Percentiles rank a stretch among this genome's conserved stretches.
Conservation (phyloP, 2,113 vertebrate species). For the Scortum barcoo region DNA sequence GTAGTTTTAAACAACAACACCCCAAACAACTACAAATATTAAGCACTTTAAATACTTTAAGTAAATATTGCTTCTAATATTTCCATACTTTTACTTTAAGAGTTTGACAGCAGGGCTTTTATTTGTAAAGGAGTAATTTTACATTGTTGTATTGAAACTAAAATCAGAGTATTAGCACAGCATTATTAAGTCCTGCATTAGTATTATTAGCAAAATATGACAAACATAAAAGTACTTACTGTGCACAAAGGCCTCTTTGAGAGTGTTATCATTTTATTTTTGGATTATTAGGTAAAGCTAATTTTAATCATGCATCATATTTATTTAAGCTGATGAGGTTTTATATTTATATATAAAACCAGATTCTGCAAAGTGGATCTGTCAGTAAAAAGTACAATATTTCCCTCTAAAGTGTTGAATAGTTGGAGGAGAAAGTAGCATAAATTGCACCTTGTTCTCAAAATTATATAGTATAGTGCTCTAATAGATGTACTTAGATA, state of each 20-base stretch:
- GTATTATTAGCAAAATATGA: not conserved
- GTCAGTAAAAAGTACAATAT: not conserved
- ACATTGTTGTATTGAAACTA: not conserved
- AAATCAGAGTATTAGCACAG: not conserved
- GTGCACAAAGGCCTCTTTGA: not conserved
- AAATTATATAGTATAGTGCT: not conserved
- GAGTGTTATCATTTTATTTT: not conserved
- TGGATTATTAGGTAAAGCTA: not conserved
- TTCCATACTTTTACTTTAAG: not conserved
- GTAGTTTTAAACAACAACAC: not conserved
- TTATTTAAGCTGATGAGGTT: not conserved
- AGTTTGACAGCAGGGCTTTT: not conserved
- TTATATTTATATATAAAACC: not conserved
- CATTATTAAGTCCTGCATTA: not conserved
- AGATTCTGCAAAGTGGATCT: not conserved
- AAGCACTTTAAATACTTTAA: not conserved
- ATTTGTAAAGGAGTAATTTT: not conserved
- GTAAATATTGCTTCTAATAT: not conserved
- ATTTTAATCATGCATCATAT: not conserved
- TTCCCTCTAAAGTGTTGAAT: not conserved
- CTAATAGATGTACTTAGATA: not conserved
- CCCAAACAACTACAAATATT: not conserved
- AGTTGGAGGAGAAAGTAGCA: not conserved
- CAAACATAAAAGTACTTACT: not conserved
- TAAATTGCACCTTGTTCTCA: not conserved